Conservation (phyloP, 2,113 vertebrate species). For the Guaruba guarouba region DNA sequence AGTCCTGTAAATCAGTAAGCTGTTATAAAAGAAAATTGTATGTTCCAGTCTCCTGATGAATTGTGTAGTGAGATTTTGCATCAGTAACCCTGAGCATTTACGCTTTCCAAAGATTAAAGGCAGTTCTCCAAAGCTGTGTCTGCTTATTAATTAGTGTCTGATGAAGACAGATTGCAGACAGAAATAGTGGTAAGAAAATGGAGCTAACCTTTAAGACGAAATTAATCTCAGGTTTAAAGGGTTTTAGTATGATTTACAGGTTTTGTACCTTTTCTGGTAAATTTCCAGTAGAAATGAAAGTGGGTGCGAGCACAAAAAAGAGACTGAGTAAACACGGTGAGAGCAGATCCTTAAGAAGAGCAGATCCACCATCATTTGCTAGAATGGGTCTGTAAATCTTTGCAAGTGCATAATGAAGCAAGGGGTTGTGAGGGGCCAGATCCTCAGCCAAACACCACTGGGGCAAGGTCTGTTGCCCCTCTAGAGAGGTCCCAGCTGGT, state of each 20-base stretch:
- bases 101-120: constrained; percentile 76
- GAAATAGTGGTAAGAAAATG: constrained; percentile 70
- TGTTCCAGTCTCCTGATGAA: constrained; percentile 64
- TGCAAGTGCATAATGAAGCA: background rate
- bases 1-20: constrained; percentile 53
- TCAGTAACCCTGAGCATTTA: constrained; percentile 68
- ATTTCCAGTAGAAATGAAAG: constrained; percentile 64
- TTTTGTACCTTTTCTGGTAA: constrained; percentile 58
- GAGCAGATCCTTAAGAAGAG: constrained; percentile 15
- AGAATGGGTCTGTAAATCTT: constrained; percentile 1
- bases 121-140: constrained; percentile 63
- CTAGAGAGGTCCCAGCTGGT: background rate
- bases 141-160: constrained; percentile 74
- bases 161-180: constrained; percentile 74
- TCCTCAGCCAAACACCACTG: background rate
- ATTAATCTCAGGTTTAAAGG: constrained; percentile 71
- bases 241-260: constrained; percentile 60
- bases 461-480: background rate
- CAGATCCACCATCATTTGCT: background rate
- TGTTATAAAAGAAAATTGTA: constrained; percentile 59
- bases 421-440: background rate
- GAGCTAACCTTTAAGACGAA: constrained; percentile 69
- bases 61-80: constrained; percentile 71
- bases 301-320: constrained; percentile 22
- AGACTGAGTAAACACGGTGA: constrained; percentile 46